Conservation (phyloP, 2,888 invertebrate species). For the Pherbina coryleti region DNA sequence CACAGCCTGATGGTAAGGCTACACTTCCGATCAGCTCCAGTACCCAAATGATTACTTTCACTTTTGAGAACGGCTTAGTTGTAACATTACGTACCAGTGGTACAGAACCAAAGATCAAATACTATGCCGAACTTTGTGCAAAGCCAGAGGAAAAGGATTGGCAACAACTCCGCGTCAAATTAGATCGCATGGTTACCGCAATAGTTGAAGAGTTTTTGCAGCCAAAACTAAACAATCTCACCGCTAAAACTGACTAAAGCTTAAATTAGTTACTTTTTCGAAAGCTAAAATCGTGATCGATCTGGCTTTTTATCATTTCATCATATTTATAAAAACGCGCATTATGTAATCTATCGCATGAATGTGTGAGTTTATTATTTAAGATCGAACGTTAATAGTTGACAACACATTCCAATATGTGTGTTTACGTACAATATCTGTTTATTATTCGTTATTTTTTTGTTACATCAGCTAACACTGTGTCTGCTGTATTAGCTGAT, state of each 20-base stretch:
- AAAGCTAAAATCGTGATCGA: no score
- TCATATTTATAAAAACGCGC: no score
- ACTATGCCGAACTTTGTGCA: slow-evolving; percentile 92
- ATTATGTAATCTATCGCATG: not conserved
- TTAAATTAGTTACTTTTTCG: not conserved
- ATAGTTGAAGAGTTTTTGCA: slow-evolving; percentile 86
- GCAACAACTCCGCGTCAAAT: slow-evolving; percentile 73
- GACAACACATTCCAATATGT: slow-evolving; percentile 19
- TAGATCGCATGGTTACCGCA: slow-evolving; percentile 81
- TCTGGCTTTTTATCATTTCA: no score
- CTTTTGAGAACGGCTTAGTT: slow-evolving; percentile 86
- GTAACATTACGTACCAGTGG: slow-evolving; percentile 95
- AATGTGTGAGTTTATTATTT: not conserved
- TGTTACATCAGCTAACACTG: no score
- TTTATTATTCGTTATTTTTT: not conserved
- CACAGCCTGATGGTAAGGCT: slow-evolving; percentile 78
- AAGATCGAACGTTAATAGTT: not conserved
- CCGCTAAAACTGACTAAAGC: slow-evolving; percentile 52
- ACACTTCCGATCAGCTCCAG: slow-evolving; percentile 77
- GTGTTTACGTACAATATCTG: slow-evolving; percentile 9
- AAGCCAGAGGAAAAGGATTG: slow-evolving; percentile 77
- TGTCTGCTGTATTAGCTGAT: no score
- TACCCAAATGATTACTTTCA: slow-evolving; percentile 95
- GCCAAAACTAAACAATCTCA: slow-evolving; percentile 78
- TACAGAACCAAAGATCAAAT: slow-evolving; percentile 99